These are phyloP conservation scores for Anadara kagoshimensis DNA, from an alignment of 1,140 invertebrate species.

Conservation along the genomic window DNA sequence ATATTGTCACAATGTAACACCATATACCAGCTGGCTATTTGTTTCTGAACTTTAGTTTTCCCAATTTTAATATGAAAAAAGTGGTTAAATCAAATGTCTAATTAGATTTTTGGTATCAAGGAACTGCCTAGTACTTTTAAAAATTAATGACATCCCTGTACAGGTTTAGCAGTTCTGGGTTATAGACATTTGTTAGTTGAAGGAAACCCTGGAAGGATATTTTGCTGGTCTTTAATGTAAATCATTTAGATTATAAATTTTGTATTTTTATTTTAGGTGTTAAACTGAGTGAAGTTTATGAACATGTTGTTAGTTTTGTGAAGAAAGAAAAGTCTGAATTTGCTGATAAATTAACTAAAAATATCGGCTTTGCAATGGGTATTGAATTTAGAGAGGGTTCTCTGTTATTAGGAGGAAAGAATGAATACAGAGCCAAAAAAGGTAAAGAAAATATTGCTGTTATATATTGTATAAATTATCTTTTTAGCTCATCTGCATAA, in stretches of 20 bases:
- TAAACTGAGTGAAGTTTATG: slow-evolving; percentile 92
- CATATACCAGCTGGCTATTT: too few relatives aligned
- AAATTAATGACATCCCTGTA: too few relatives aligned
- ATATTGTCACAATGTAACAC: too few relatives aligned
- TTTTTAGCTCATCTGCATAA: neutral
- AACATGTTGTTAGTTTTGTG: slow-evolving; percentile 86
- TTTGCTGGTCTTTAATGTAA: too few relatives aligned
- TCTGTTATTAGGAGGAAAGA: slow-evolving; percentile 93
- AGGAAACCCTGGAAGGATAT: too few relatives aligned
- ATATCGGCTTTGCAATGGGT: slow-evolving; percentile 96
- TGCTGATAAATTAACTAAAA: slow-evolving; percentile 94
- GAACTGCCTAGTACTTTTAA: too few relatives aligned
- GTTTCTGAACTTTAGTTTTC: too few relatives aligned
- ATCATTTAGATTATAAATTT: neutral
- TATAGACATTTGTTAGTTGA: too few relatives aligned
- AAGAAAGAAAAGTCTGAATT: slow-evolving; percentile 92
- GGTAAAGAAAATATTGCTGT: slow-evolving; percentile 55
- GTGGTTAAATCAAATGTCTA: too few relatives aligned
- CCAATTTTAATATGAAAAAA: too few relatives aligned
- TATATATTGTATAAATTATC: neutral
- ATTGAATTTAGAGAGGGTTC: slow-evolving; percentile 98
- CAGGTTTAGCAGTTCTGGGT: too few relatives aligned
- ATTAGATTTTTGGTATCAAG: too few relatives aligned
- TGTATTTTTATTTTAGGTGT: slow-evolving; percentile 73
- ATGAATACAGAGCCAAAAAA: slow-evolving; percentile 86